phyloP scores from a whole-genome alignment of 2,797 vertebrate genomes.

The Eulemur mongoz region DNA sequence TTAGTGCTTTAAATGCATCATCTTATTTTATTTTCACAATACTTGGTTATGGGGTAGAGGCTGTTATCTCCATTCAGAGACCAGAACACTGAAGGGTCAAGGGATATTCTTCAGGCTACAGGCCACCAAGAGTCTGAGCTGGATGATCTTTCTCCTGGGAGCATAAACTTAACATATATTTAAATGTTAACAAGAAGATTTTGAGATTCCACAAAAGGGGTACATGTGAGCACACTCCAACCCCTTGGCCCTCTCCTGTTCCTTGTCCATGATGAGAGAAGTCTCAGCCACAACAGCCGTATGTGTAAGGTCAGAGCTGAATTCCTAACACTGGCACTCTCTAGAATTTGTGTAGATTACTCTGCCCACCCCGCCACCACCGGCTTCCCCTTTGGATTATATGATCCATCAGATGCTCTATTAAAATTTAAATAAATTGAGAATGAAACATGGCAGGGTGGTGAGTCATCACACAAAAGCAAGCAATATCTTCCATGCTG shows the following conservation, averaged over 20 bases:
- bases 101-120: neutral
- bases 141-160: neutral
- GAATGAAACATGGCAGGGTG: neutral
- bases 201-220: neutral
- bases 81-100: neutral
- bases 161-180: neutral
- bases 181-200: neutral
- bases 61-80: neutral
- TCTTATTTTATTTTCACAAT: neutral
- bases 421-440: neutral
- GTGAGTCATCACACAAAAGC: neutral
- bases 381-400: neutral
- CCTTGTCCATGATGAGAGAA: neutral
- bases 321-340: neutral
- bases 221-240: rapidly evolving
- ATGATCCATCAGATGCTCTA: neutral
- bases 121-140: neutral
- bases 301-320: neutral
- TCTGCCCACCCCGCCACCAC: neutral
- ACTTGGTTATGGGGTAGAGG: neutral
- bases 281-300: neutral
- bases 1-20: neutral
- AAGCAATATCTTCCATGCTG: neutral
- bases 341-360: neutral
- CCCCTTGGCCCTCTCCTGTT: neutral